Percentiles rank a stretch among this genome's conserved stretches.
phyloP scores from a whole-genome alignment of 2,113 vertebrate genomes.

The Neomonachus schauinslandi region DNA sequence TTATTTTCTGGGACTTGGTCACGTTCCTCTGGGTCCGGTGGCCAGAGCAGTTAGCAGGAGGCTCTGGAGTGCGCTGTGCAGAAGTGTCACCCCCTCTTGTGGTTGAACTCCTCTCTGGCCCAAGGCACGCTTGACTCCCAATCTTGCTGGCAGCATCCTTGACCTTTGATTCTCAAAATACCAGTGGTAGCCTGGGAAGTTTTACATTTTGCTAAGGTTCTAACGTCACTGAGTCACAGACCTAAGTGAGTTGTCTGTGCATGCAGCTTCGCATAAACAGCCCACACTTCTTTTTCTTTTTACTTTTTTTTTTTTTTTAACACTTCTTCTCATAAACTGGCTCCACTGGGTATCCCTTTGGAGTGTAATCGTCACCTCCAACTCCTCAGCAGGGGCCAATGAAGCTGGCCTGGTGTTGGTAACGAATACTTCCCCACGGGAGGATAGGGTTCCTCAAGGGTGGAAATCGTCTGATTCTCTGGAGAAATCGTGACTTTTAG shows the following conservation, averaged over 20 bases:
- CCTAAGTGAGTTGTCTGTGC: neutral
- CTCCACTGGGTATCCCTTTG: neutral
- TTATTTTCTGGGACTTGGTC: neutral
- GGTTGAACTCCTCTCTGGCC: neutral
- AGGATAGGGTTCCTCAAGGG: neutral
- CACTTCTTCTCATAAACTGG: neutral
- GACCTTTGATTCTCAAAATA: neutral
- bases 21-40: neutral
- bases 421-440: neutral
- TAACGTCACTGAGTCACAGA: neutral
- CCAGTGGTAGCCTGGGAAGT: neutral
- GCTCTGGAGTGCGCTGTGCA: fast-evolving
- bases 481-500: neutral
- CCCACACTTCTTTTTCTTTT: neutral
- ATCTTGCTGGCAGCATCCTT: neutral
- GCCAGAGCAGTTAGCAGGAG: neutral
- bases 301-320: neutral
- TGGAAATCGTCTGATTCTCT: neutral
- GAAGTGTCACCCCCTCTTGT: neutral
- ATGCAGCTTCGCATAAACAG: neutral
- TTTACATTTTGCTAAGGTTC: neutral
- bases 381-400: neutral
- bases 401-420: neutral
- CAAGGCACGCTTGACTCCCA: neutral
- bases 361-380: neutral